Evolutionary conservation across 2,113 vertebrate species (phyloP).

Genomic region (Oncorhynchus keta): DNA sequence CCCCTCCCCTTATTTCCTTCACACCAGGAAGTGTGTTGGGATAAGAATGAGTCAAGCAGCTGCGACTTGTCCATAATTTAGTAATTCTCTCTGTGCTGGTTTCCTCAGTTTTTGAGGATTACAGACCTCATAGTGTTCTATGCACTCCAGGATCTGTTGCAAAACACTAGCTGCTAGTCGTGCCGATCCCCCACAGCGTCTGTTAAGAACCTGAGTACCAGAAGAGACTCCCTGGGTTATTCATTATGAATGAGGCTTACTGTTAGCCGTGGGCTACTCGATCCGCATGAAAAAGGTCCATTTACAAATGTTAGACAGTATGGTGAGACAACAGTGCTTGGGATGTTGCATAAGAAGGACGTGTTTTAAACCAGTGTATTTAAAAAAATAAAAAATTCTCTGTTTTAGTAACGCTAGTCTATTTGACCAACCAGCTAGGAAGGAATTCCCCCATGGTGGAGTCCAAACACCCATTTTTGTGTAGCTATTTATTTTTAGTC

Average conservation of each 20-base stretch:
- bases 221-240: constrained; percentile 46
- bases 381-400: background rate
- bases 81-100: constrained; percentile 21
- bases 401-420: background rate
- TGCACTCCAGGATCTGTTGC: constrained; percentile 45
- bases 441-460: constrained; percentile 5
- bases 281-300: constrained; percentile 38
- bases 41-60: constrained; percentile 14
- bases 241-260: constrained; percentile 67
- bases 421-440: background rate
- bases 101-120: constrained; percentile 39
- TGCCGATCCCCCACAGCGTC: constrained; percentile 18
- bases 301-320: constrained; percentile 28
- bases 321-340: background rate
- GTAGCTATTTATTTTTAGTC: background rate
- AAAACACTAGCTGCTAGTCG: constrained; percentile 27
- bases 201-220: constrained; percentile 48
- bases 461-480: background rate
- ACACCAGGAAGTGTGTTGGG: constrained; percentile 25
- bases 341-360: too few species aligned
- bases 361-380: background rate
- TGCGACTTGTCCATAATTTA: constrained; percentile 48
- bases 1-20: constrained; percentile 30
- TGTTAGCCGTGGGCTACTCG: constrained; percentile 37
- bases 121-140: constrained; percentile 28